phyloP scores from a whole-genome alignment of 2,888 invertebrate genomes.

The Neria commutata region DNA sequence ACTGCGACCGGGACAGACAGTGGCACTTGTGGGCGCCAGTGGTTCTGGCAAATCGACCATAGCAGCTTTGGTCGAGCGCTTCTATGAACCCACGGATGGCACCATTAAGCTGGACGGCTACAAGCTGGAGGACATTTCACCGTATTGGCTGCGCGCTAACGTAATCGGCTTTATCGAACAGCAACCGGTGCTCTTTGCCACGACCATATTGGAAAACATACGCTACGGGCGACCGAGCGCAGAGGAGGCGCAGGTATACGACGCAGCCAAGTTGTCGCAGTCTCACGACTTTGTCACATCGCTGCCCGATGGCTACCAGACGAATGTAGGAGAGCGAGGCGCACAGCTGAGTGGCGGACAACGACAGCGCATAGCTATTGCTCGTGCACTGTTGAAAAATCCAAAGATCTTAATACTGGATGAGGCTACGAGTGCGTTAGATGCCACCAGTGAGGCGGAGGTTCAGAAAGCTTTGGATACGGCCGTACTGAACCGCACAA shows the following conservation, averaged over 20 bases:
- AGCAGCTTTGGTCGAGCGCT: slow-evolving; percentile 86
- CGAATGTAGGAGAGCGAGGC: slow-evolving; percentile 88
- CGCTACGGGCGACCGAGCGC: slow-evolving; percentile 82
- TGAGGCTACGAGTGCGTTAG: slow-evolving; percentile 95
- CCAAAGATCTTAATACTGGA: slow-evolving; percentile 88
- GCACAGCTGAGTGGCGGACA: slow-evolving; percentile 94
- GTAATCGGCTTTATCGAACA: slow-evolving; percentile 90
- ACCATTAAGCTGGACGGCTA: slow-evolving; percentile 59
- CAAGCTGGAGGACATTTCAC: slow-evolving; percentile 60
- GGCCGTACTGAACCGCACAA: slow-evolving; percentile 84
- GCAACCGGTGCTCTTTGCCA: slow-evolving; percentile 93
- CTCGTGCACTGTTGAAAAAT: slow-evolving; percentile 88
- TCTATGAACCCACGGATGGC: slow-evolving; percentile 60
- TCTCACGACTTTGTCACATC: slow-evolving; percentile 86
- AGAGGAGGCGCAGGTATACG: slow-evolving; percentile 71
- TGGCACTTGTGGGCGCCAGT: slow-evolving; percentile 89
- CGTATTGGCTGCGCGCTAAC: slow-evolving; percentile 83
- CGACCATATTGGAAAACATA: slow-evolving; percentile 90
- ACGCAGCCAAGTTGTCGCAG: slow-evolving; percentile 86
- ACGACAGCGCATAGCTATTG: slow-evolving; percentile 93
- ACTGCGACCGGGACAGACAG: slow-evolving; percentile 85
- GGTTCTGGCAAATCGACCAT: slow-evolving; percentile 97
- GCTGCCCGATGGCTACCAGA: slow-evolving; percentile 85
- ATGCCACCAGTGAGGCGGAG: slow-evolving; percentile 88
- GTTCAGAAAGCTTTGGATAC: slow-evolving; percentile 89